Base-by-base conservation (phyloP, 2,113 vertebrate genomes). In the Oreochromis aureus region DNA sequence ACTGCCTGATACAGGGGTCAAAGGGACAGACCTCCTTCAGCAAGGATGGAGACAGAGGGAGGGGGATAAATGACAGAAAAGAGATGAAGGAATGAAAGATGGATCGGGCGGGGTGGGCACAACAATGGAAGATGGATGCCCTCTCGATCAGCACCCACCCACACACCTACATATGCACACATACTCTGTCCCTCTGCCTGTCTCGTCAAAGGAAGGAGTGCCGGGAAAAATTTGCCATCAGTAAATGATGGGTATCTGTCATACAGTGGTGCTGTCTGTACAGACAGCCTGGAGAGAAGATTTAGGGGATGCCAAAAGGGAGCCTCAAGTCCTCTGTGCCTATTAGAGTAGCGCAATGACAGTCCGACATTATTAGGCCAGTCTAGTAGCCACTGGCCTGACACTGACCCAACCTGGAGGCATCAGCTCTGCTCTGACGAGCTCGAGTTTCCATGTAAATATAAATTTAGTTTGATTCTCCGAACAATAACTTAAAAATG, bases 201-300 rank as follows among this genome's bases (percentile, higher is more conserved):
- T 73, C 76, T 24, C 85, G 89, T 86, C 83, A 85, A 82, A 92
- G 41, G 22, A 41, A 73, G 83, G 12, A 84, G 82, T 89, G 91
- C 80, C 30, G 18, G 56, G 66, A 84, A 91, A 81, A 84, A 92
- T 92, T 92, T 93, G 85, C 69, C 36, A 63, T 78, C 8, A 59
- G 90, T 88, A 87, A 93, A 92, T 93, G 92, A 94, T 90, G 86
- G 86, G 85, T 91, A 79, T 91, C 87, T 95, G 93, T 92, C 90
- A 93, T 78, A 76, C 63, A 73, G 84, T 79, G 86, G 87, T 58
- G 79, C 80, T 88, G n/a, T 82, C 58, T 84, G 78, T 18, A 32
- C 78, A 86, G 82, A 90, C 87, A 89, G 94, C 86, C 92, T 76
- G 85, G 83, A 81, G 89, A 88, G 76, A 85, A 85, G 86, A 94